phyloP scores from a whole-genome alignment of 2,888 invertebrate genomes.

The Cinara cedri region DNA sequence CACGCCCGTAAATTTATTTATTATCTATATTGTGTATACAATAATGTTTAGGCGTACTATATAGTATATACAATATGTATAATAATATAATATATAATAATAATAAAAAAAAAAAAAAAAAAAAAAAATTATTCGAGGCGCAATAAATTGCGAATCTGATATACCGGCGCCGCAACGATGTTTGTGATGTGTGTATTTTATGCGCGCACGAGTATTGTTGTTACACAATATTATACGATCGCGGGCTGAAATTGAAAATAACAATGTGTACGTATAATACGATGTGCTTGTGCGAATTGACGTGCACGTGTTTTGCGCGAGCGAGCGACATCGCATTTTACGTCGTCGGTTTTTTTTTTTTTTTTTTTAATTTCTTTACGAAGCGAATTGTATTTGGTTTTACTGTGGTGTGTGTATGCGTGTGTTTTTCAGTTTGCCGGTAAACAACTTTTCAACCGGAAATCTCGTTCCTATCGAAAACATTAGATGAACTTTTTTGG shows the following conservation, averaged over 20 bases:
- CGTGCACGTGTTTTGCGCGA: neutral
- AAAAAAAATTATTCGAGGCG: constrained; percentile 39
- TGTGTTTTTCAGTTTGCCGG: too few relatives aligned
- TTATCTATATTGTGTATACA: neutral
- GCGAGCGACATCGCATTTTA: neutral
- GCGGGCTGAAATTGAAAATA: constrained; percentile 8
- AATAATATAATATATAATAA: too few relatives aligned
- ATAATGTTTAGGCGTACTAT: constrained; percentile 5
- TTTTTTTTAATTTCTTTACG: too few relatives aligned
- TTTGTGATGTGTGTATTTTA: neutral
- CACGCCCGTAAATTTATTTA: constrained; percentile 37
- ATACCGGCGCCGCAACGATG: neutral
- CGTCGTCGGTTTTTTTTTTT: too few relatives aligned
- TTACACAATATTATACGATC: neutral
- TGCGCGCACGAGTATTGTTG: neutral
- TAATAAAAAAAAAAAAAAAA: too few relatives aligned
- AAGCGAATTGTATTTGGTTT: neutral
- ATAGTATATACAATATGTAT: too few relatives aligned
- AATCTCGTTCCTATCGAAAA: too few relatives aligned
- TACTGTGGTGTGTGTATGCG: neutral
- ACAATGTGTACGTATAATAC: neutral
- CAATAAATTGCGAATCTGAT: constrained; percentile 36
- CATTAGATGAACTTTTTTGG: too few relatives aligned
- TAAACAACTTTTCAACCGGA: too few relatives aligned
- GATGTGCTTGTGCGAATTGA: too few relatives aligned